Conservation (phyloP, 2,797 vertebrate species). For the Molossus molossus region DNA sequence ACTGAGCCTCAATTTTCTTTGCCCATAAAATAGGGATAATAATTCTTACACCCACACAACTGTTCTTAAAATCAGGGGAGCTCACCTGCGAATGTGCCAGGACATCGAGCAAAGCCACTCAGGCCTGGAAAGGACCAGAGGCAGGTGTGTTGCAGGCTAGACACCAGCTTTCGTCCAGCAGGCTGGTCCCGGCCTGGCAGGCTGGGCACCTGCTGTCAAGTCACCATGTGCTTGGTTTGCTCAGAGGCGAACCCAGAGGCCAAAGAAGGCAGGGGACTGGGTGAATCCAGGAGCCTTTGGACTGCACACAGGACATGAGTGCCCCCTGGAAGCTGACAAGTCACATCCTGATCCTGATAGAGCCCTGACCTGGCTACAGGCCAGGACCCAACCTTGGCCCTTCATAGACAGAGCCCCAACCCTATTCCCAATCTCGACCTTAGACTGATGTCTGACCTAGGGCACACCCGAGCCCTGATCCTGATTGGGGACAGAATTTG, state of each 20-base stretch:
- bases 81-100: neutral
- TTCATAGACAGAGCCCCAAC: neutral
- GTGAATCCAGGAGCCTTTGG: neutral
- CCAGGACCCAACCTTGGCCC: neutral
- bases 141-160: neutral
- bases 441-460: neutral
- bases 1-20: neutral
- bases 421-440: neutral
- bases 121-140: neutral
- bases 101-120: accelerated
- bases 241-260: neutral
- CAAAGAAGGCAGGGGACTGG: neutral
- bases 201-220: neutral
- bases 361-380: no score
- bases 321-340: neutral
- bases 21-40: neutral
- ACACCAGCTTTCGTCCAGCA: neutral
- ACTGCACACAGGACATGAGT: neutral
- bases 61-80: neutral
- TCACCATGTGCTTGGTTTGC: neutral
- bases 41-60: accelerated
- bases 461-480: neutral
- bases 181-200: neutral
- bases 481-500: neutral
- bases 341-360: accelerated